Conservation (phyloP, 2,113 vertebrate species). For the Ornithorhynchus anatinus region DNA sequence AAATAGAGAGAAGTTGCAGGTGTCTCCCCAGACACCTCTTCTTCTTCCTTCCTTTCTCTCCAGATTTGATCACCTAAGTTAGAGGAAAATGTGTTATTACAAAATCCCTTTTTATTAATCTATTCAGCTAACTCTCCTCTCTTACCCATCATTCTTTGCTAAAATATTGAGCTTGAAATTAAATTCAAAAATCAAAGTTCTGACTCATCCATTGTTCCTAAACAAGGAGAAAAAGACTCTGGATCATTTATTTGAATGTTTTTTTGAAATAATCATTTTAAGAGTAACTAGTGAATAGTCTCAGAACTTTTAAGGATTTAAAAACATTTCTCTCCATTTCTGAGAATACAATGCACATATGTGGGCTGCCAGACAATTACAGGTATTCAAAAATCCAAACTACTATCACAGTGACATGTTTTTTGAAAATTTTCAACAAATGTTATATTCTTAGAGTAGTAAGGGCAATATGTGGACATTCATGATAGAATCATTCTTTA, state of each 20-base stretch:
- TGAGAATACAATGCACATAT: neutral
- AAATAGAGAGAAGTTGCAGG: too few species aligned
- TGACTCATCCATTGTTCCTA: neutral
- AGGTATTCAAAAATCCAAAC: neutral
- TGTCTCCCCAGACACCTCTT: too few species aligned
- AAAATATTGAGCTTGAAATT: neutral
- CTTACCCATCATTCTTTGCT: neutral
- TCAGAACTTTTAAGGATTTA: neutral
- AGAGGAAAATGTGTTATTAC: too few species aligned
- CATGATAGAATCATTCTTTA: too few species aligned
- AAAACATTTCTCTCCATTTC: neutral
- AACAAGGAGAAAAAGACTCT: neutral
- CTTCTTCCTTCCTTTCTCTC: too few species aligned
- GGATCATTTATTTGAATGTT: neutral
- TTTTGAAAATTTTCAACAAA: neutral
- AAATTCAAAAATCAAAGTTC: neutral
- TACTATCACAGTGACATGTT: neutral
- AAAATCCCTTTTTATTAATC: too few species aligned
- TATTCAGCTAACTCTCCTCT: too few species aligned
- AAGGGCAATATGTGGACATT: too few species aligned
- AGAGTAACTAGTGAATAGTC: neutral
- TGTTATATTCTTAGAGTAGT: neutral
- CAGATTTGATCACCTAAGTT: too few species aligned
- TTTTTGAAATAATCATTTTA: neutral
- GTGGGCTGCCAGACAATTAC: neutral